Evolutionary conservation across 2,888 invertebrate genomes (phyloP).

Genomic region (Chirona hameri): DNA sequence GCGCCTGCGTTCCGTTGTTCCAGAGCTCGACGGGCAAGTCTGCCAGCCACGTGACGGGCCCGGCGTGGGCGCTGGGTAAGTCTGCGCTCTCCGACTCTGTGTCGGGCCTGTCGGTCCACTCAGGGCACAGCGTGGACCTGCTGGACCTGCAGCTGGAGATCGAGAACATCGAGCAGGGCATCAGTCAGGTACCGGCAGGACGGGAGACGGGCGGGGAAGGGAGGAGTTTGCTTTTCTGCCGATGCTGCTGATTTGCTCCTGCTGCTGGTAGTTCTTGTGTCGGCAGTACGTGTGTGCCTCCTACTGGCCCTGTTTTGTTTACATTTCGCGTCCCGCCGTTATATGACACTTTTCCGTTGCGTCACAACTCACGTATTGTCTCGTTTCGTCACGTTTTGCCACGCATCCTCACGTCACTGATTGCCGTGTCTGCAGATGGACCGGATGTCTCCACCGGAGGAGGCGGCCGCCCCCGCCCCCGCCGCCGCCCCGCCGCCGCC

Average conservation of each 20-base stretch:
- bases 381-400: no score
- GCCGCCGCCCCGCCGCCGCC: slow-evolving; percentile 24
- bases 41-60: neutral
- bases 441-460: neutral
- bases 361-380: no score
- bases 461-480: neutral
- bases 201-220: no score
- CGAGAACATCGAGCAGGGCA: slow-evolving; percentile 77
- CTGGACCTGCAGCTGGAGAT: slow-evolving; percentile 83
- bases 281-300: no score
- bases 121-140: slow-evolving; percentile 69
- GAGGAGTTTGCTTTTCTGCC: no score
- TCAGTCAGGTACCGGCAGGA: slow-evolving; percentile 64
- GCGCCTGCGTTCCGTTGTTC: neutral
- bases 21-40: slow-evolving; percentile 12
- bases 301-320: no score
- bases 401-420: no score
- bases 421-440: slow-evolving; percentile 29
- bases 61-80: slow-evolving; percentile 22
- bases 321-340: no score
- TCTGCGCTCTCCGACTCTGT: slow-evolving; percentile 28
- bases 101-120: slow-evolving; percentile 33
- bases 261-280: no score
- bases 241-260: no score
- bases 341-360: no score